Conservation (phyloP, 1,140 invertebrate species). For the Diorhabda elongata region DNA sequence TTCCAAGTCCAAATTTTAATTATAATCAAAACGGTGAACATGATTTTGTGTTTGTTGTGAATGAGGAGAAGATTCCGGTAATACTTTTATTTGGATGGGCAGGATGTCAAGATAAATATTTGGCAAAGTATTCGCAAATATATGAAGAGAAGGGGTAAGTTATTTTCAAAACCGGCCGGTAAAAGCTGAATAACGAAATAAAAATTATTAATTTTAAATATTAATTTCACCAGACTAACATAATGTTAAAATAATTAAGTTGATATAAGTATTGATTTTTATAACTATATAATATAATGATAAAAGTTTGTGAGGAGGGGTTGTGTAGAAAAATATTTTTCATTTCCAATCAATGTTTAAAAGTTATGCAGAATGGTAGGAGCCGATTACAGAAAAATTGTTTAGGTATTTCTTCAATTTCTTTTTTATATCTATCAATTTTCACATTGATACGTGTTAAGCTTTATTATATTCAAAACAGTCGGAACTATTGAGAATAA, state of each 20-base stretch:
- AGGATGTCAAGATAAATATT: constrained; percentile 70
- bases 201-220: too few relatives aligned
- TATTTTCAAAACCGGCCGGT: neutral
- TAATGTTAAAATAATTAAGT: too few relatives aligned
- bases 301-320: too few relatives aligned
- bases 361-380: too few relatives aligned
- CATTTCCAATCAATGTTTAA: too few relatives aligned
- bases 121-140: constrained; percentile 73
- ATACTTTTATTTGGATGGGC: constrained; percentile 76
- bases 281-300: too few relatives aligned
- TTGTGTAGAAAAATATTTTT: too few relatives aligned
- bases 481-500: neutral
- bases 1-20: constrained; percentile 51
- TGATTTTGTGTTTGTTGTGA: constrained; percentile 56
- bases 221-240: too few relatives aligned
- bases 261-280: too few relatives aligned
- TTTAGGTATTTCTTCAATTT: neutral
- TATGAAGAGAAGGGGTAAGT: constrained; percentile 70
- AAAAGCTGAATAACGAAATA: neutral
- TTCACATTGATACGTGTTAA: neutral
- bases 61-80: constrained; percentile 61
- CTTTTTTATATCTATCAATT: neutral
- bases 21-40: constrained; percentile 44
- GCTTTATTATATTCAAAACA: neutral
- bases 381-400: neutral